Evolutionary conservation across 2,888 invertebrate genomes (phyloP), one percentile per base, ranked within the genome.

Genomic region (Dione juno): DNA sequence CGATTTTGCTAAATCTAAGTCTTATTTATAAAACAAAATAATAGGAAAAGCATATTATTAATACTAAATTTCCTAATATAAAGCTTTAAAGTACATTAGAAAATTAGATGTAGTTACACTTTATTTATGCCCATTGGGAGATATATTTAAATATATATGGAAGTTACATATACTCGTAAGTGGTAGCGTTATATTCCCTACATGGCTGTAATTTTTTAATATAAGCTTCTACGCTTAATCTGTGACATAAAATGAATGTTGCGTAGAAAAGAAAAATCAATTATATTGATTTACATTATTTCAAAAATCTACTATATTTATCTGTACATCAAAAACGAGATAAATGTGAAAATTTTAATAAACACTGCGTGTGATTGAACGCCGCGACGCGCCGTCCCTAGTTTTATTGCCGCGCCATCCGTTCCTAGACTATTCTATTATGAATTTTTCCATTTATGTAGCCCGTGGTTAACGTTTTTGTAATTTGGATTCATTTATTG

Each of bases 401-500:
- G 3, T 54, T 16, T 54, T 54, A 54, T 54, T 54, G 37, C 3
- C 6, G 3, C 54, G 11, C 54, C 54, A 37, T 37, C 37, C 54
- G 35, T 54, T 16, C 16, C 16, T 54, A 54, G 35, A n/a, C 35
- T 35, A 54, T 54, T 54, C 35, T 37, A 35, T 35, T 54, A 35
- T 54, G n/a, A 35, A 53, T 53, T 28, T 53, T 53, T 53, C 53
- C 28, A 53, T 54, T n/a, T 54, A 54, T 37, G 54, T 54, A 54
- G 35, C n/a, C n/a, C 35, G 14, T 35, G 35, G 54, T 37, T 54
- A 35, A 54, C 16, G 54, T 37, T 9, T 35, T n/a, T 10, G 54
- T 14, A n/a, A 35, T 35, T 54, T 54, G n/a, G n/a, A n/a, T 54
- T 35, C 9, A 5, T 54, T 54, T 54, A 54, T 54, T 16, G 37